Percentiles rank a stretch among this genome's conserved stretches.
phyloP scores from a whole-genome alignment of 2,888 invertebrate species.

The Dusona sp. region DNA sequence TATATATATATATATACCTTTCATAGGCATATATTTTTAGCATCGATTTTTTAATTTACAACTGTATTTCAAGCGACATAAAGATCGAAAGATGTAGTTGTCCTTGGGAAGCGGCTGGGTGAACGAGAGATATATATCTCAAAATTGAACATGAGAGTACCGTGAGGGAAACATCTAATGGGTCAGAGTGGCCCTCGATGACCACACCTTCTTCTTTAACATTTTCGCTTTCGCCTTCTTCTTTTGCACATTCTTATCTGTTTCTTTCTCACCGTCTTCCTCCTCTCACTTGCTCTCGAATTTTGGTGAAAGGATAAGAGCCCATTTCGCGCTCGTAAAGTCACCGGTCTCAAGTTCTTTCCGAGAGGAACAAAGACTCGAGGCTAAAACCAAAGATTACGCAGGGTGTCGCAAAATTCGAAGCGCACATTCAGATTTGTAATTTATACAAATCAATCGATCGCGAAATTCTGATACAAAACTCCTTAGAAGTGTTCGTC shows the following conservation, averaged over 20 bases:
- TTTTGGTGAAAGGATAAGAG: constrained; percentile 66
- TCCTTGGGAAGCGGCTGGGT: constrained; percentile 42
- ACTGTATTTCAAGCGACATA: constrained; percentile 31
- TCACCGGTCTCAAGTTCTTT: constrained; percentile 49
- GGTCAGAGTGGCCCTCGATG: constrained; percentile 41
- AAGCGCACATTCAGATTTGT: neutral
- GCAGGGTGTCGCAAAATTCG: neutral
- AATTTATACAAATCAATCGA: neutral
- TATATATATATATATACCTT: neutral
- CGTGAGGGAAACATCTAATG: constrained; percentile 54
- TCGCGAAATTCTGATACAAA: neutral
- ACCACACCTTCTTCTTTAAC: constrained; percentile 59
- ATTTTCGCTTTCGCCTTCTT: constrained; percentile 37
- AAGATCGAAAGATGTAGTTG: constrained; percentile 37
- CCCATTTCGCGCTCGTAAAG: constrained; percentile 37
- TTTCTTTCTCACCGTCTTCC: neutral
- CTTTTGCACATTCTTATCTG: constrained; percentile 16
- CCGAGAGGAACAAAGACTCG: constrained; percentile 53
- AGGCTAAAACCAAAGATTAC: neutral
- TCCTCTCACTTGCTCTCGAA: constrained; percentile 24
- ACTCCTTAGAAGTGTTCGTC: neutral
- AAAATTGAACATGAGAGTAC: constrained; percentile 43
- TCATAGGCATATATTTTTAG: neutral
- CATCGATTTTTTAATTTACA: constrained; percentile 11
- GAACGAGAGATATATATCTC: constrained; percentile 36